Conservation (phyloP, 2,888 invertebrate species). For the Onchidella celtica region DNA sequence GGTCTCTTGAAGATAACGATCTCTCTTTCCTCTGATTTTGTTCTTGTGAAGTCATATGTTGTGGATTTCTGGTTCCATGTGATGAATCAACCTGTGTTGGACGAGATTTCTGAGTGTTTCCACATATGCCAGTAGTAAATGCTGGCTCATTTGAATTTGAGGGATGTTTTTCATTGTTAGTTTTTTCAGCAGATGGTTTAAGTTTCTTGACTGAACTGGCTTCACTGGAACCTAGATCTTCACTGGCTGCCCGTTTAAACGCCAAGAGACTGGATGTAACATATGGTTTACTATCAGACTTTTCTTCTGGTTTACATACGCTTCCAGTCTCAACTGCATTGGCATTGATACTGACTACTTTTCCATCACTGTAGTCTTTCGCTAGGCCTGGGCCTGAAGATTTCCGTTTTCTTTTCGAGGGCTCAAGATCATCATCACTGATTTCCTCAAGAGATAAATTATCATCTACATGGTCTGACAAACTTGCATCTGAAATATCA, state of each 20-base stretch:
- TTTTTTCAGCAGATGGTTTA: not conserved
- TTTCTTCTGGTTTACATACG: not conserved
- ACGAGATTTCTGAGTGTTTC: not conserved
- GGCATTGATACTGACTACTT: not conserved
- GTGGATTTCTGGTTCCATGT: not conserved
- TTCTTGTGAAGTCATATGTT: not conserved
- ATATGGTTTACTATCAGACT: not conserved
- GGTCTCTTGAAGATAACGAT: constrained; percentile 16
- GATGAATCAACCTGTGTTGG: not conserved
- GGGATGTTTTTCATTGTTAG: not conserved
- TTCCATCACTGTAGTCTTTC: not conserved
- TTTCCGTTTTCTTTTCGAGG: constrained; percentile 34
- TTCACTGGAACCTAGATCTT: constrained; percentile 4
- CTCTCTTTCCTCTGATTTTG: constrained; percentile 15
- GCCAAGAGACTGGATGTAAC: constrained; percentile 4
- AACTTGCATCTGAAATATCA: constrained; percentile 45
- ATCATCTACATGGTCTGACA: constrained; percentile 41
- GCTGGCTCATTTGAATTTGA: constrained; percentile 1
- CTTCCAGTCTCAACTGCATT: not conserved
- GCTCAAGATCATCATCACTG: constrained; percentile 50
- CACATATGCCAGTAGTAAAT: not conserved
- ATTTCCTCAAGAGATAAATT: constrained; percentile 49
- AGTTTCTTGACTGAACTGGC: constrained; percentile 2
- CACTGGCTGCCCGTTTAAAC: constrained; percentile 21
- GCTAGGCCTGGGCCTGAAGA: constrained; percentile 3